Evolutionary conservation across 2,113 vertebrate genomes (phyloP), one percentile per base, ranked within the genome.

Genomic region (Alethe castanea): DNA sequence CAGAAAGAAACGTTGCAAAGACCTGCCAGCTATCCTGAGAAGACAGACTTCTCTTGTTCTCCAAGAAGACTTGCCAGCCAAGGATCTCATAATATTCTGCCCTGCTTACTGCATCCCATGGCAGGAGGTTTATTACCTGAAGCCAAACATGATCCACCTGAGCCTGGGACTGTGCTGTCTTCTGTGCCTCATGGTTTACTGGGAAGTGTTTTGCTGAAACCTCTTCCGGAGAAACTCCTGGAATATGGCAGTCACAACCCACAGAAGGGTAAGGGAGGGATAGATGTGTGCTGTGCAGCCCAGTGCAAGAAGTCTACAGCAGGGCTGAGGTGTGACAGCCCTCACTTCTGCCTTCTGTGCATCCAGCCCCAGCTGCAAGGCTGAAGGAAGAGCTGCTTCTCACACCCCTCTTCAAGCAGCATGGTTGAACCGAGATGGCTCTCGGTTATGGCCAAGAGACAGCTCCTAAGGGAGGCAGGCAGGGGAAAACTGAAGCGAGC

Each of bases 371-470:
- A 25, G n/a, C 1, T 56, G 66, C 9, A 44, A 69, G 18, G 12
- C 31, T 65, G 25, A 66, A 47, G 53, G 45, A 69, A 48, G 35
- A 47, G 31, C 8, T 54, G 67, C 36, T 83, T 69, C 36, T 33
- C 14, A 9, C 26, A 8, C 1, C 1, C 7, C 5, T 2, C 24
- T 52, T 54, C n/a, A 23, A 71, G 61, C 22, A 81, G 35, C 22
- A 2, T 2, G 9, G 26, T 52, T 52, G 50, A 52, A 52, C 26
- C 9, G 25, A 52, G 48, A 52, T 52, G 50, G 50, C 16, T 52
- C 50, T 52, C 26, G 26, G 26, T 2, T 23, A 19, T 0, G 11
- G 25, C 64, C 0, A 0, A 38, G 59, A 80, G 9, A 52, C 19
- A 36, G 45, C 36, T 77, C 25, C 0, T 25, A 28, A 45, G 50